These are phyloP conservation scores for Capromys pilorides DNA, from an alignment of 2,797 vertebrate species.

Conservation along the genomic window DNA sequence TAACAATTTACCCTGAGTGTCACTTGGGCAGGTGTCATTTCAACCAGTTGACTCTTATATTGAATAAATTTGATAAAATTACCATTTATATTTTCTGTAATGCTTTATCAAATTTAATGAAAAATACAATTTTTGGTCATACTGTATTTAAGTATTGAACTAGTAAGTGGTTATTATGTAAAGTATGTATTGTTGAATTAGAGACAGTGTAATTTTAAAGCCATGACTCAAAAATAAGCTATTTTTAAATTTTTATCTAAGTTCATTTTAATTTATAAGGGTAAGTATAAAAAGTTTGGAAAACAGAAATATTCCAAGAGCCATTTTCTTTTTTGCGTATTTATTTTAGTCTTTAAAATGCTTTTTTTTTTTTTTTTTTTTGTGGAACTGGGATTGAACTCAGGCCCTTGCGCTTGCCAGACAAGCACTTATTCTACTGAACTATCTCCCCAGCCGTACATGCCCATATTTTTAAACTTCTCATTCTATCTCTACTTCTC, in stretches of 20 bases:
- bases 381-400: no score
- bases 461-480: not conserved
- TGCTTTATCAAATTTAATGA: not conserved
- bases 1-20: not conserved
- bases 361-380: not conserved
- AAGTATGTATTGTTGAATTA: not conserved
- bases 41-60: not conserved
- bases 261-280: not conserved
- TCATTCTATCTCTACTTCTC: not conserved
- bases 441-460: no score
- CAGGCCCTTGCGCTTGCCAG: no score
- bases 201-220: constrained; percentile 13
- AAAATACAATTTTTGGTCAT: not conserved
- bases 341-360: not conserved
- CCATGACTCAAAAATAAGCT: not conserved
- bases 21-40: not conserved
- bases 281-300: not conserved
- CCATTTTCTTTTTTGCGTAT: not conserved
- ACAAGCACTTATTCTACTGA: no score
- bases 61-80: not conserved
- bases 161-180: not conserved
- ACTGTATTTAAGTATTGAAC: not conserved
- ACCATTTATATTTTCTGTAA: not conserved
- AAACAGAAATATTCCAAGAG: not conserved
- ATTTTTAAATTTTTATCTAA: not conserved